Evolutionary conservation across 2,888 invertebrate genomes (phyloP).

Genomic region (Venustoraphidia nigricollis): DNA sequence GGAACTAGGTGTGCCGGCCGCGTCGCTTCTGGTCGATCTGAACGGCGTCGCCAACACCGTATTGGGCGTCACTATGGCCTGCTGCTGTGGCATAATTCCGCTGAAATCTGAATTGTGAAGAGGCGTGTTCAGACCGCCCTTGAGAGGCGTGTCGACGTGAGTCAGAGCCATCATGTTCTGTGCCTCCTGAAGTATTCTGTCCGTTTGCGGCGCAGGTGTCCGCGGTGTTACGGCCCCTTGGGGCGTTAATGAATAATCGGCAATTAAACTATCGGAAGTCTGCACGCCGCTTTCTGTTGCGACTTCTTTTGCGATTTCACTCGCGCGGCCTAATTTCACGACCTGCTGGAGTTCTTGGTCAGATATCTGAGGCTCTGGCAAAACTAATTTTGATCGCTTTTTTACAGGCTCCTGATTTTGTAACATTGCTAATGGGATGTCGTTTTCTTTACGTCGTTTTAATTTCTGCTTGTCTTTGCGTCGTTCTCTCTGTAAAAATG

Average conservation of each 20-base stretch:
- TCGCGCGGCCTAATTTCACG: slow-evolving; percentile 80
- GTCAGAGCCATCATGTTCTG: slow-evolving; percentile 97
- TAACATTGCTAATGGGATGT: slow-evolving; percentile 79
- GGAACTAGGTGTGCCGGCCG: slow-evolving; percentile 40
- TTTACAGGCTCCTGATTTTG: slow-evolving; percentile 78
- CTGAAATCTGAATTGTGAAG: slow-evolving; percentile 80
- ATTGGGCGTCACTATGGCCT: slow-evolving; percentile 68
- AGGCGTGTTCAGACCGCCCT: slow-evolving; percentile 91
- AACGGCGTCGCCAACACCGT: slow-evolving; percentile 82
- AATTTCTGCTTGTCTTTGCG: slow-evolving; percentile 91
- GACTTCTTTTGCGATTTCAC: slow-evolving; percentile 79
- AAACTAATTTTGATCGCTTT: slow-evolving; percentile 87
- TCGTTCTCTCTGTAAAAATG: slow-evolving; percentile 53
- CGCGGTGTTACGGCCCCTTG: slow-evolving; percentile 56
- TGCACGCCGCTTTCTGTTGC: slow-evolving; percentile 62
- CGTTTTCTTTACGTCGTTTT: slow-evolving; percentile 91
- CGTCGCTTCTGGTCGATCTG: slow-evolving; percentile 50
- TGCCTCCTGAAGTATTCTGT: slow-evolving; percentile 82
- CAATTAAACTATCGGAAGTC: slow-evolving; percentile 73
- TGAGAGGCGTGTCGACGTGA: slow-evolving; percentile 93
- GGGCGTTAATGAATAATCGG: slow-evolving; percentile 77
- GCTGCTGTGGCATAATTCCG: slow-evolving; percentile 61
- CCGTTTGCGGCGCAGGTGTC: slow-evolving; percentile 73
- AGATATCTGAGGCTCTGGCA: slow-evolving; percentile 93
- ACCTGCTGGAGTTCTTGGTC: slow-evolving; percentile 86